These are phyloP conservation scores for Lepus americanus DNA, from an alignment of 2,113 vertebrate genomes.

Conservation along the genomic window DNA sequence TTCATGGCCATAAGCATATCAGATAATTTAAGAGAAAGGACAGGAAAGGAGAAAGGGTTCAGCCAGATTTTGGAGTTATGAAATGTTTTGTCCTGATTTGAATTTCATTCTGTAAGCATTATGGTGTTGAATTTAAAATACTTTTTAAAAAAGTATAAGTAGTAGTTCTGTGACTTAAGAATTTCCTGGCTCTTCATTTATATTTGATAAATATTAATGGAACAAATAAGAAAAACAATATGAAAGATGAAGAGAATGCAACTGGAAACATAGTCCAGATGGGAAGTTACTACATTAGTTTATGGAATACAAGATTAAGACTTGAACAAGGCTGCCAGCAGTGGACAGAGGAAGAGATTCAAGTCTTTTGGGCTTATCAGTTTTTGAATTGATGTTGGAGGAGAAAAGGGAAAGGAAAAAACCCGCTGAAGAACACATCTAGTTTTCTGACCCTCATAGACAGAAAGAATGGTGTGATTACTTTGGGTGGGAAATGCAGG, in stretches of 20 bases:
- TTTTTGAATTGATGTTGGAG: slow-evolving; percentile 14
- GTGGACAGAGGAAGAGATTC: background rate
- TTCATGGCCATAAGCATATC: background rate
- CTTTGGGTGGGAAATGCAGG: background rate
- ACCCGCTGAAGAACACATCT: background rate
- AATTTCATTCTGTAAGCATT: background rate
- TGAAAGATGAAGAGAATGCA: background rate
- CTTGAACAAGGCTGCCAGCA: background rate
- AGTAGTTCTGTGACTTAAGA: slow-evolving; percentile 3
- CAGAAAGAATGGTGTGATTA: background rate
- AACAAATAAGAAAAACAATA: background rate
- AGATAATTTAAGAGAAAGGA: background rate
- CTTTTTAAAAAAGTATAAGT: background rate
- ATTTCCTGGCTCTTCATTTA: background rate
- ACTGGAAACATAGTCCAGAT: background rate
- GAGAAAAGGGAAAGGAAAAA: slow-evolving; percentile 7
- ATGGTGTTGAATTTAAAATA: background rate
- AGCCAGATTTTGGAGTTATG: background rate
- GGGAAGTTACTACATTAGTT: background rate
- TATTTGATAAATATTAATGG: background rate
- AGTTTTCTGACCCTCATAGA: background rate
- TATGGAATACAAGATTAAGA: background rate
- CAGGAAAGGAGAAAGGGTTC: background rate
- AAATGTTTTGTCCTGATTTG: background rate
- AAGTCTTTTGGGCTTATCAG: background rate